Base-by-base conservation (phyloP, 2,113 vertebrate genomes). In the Lates calcarifer region DNA sequence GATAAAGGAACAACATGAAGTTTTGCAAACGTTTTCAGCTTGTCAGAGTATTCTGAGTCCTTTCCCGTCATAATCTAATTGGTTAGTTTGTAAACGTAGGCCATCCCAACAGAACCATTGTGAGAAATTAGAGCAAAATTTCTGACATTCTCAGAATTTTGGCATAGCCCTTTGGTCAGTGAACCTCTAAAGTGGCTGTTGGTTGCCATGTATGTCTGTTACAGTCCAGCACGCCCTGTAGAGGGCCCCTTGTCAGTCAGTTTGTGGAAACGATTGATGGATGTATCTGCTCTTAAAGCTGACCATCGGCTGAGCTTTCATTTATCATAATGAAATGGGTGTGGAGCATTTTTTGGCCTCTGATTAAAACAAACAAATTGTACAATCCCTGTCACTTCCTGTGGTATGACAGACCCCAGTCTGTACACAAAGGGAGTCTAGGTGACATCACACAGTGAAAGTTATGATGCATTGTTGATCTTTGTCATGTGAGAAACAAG, bases 341-440 rank as follows among this genome's bases (percentile, higher is more conserved):
- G 47, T n/a, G 5, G 47, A 51, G 2, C 15, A 47, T 47, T 47
- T 17, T 20, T 20, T 53, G 51, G 51, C 15, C 18, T 47, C 18
- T 4, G 6, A 2, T 47, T 7, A 2, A 49, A 63, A 26, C n/a
- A 51, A 58, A n/a, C 0, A 60, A 61, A 15, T 6, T 9, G 35
- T 31, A 77, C 1, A 4, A 37, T 37, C 28, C 31, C n/a, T 24
- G 31, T 58, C 15, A 65, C 41, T 61, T 83, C 51, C 53, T 83
- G 68, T 83, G 61, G 53, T n/a, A 18, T 20, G 18, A 12, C 49
- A 28, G 6, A 6, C 29, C 15, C 39, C 24, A 8, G 15, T 33
- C 20, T 26, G 18, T 6, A 14, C n/a, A 39, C 45, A 11, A 35
- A 56, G 18, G 20, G 2, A 17, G 4, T 20, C 9, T 12, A 14